Percentiles rank a stretch among this genome's conserved stretches.
Conservation (phyloP, 2,797 vertebrate genomes). For the Alcedo atthis region DNA sequence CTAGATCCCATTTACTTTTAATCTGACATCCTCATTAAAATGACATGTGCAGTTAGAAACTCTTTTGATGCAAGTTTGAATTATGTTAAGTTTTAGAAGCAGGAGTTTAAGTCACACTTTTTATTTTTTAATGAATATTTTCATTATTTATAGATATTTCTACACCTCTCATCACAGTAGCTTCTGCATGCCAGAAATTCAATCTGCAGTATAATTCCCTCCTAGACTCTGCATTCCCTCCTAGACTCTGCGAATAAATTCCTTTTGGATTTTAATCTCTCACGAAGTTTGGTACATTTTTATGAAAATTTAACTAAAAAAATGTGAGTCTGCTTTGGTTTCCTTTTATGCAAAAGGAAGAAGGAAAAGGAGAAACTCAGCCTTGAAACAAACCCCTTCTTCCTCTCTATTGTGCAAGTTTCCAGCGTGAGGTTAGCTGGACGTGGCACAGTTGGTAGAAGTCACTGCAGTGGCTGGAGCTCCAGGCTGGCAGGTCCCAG, state of each 20-base stretch:
- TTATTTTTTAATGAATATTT: not conserved
- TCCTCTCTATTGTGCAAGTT: rapidly evolving
- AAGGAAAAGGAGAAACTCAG: not conserved
- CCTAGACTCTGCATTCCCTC: not conserved
- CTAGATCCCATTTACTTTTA: not conserved
- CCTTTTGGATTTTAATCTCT: not conserved
- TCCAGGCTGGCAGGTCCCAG: too few relatives aligned
- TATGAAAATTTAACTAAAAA: not conserved
- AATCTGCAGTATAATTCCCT: not conserved
- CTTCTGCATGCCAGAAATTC: not conserved
- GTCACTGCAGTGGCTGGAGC: not conserved
- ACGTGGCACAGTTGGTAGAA: too few relatives aligned
- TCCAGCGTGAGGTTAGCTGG: not conserved
- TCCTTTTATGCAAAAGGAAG: not conserved
- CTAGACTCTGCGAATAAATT: not conserved
- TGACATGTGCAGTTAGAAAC: not conserved
- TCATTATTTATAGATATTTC: conserved; percentile 13
- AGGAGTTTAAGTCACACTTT: not conserved
- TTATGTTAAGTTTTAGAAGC: not conserved
- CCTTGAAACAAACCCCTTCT: not conserved
- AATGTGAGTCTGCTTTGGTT: not conserved
- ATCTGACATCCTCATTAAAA: not conserved
- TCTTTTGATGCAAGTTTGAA: not conserved
- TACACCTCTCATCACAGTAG: not conserved
- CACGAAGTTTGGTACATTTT: not conserved